These are phyloP conservation scores for Pangasianodon gigas DNA, from an alignment of 2,113 vertebrate species.

Conservation along the genomic window DNA sequence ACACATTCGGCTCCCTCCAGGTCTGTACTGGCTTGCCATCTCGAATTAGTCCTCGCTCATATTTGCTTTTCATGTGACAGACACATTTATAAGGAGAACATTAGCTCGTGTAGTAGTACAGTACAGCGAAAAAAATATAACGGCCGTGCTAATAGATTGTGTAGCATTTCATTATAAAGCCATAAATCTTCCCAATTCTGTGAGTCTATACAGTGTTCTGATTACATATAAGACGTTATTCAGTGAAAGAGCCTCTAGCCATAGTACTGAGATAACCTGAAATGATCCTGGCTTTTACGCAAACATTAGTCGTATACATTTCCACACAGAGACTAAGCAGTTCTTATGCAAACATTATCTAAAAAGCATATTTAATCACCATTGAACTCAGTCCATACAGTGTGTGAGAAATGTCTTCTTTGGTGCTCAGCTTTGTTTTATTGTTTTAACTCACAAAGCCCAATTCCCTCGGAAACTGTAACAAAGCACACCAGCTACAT, in stretches of 20 bases:
- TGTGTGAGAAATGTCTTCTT: constrained; percentile 50
- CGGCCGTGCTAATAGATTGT: constrained; percentile 16
- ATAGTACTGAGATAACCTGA: constrained; percentile 25
- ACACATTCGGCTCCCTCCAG: constrained; percentile 53
- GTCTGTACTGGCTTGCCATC: constrained; percentile 66
- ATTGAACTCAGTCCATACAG: constrained; percentile 31
- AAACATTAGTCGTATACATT: constrained; percentile 34
- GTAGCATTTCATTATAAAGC: constrained; percentile 34
- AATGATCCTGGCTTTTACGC: constrained; percentile 5
- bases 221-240: constrained; percentile 13
- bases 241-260: neutral
- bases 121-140: constrained; percentile 15
- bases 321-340: constrained; percentile 4
- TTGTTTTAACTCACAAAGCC: constrained; percentile 54
- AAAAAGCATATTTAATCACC: constrained; percentile 38
- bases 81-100: constrained; percentile 57
- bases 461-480: constrained; percentile 62
- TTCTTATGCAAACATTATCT: constrained; percentile 19
- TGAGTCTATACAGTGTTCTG: constrained; percentile 21
- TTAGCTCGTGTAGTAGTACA: constrained; percentile 47
- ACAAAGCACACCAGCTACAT: constrained; percentile 41
- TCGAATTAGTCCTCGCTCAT: constrained; percentile 65
- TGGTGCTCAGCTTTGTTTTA: constrained; percentile 52
- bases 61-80: constrained; percentile 66
- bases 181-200: constrained; percentile 37